A percentile compares a stretch with the other conserved stretches of the same genome.
phyloP scores from a whole-genome alignment of 2,888 invertebrate species.

The Euclidia mi region DNA sequence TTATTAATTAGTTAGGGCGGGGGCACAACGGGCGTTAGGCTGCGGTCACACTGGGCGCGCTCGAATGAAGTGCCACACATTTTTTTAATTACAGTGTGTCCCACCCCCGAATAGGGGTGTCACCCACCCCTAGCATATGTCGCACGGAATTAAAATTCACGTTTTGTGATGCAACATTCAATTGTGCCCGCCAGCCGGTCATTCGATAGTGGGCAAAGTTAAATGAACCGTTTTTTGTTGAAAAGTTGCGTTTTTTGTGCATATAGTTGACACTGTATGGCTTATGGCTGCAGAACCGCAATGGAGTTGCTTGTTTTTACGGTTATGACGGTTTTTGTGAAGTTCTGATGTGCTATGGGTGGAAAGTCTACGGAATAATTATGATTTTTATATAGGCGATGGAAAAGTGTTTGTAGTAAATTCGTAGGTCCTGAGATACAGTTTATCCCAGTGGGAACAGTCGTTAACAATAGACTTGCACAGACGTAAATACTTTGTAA shows the following conservation, averaged over 20 bases:
- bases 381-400: no score
- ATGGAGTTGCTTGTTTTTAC: constrained; percentile 8
- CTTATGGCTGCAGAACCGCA: constrained; percentile 3
- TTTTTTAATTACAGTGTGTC: constrained; percentile 84
- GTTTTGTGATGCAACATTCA: constrained; percentile 81
- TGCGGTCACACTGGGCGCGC: constrained; percentile 73
- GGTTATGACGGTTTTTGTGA: no score
- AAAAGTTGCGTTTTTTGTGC: constrained; percentile 40
- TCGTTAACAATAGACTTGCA: no score
- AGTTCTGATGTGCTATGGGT: no score
- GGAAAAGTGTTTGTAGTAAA: no score
- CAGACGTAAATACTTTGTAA: no score
- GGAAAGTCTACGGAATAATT: no score
- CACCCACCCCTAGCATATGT: constrained; percentile 76
- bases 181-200: constrained; percentile 63
- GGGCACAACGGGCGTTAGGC: constrained; percentile 53
- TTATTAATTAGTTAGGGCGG: constrained; percentile 81
- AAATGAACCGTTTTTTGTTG: constrained; percentile 49
- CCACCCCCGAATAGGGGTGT: constrained; percentile 49
- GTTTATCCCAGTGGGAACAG: no score
- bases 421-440: no score
- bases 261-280: constrained; percentile 15
- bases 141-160: constrained; percentile 85
- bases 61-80: constrained; percentile 87
- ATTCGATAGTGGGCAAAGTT: constrained; percentile 54